Evolutionary conservation across 2,113 vertebrate genomes (phyloP).

Genomic region (Eretmochelys imbricata): DNA sequence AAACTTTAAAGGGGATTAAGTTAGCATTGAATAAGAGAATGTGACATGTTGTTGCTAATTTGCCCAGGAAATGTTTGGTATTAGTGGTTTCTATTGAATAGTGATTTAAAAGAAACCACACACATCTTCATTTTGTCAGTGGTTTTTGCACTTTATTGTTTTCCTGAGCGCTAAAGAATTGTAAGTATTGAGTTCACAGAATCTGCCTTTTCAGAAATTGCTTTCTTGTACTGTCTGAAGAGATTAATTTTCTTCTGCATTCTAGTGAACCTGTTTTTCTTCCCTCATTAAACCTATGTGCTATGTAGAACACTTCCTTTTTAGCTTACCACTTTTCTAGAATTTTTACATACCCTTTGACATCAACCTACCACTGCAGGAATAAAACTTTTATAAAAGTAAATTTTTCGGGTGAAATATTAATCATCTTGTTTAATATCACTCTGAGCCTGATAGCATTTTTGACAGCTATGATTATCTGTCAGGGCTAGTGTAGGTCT

Average conservation of each 20-base stretch:
- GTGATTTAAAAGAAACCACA: not conserved
- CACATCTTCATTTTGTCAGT: not conserved
- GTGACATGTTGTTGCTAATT: not conserved
- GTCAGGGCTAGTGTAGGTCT: not conserved
- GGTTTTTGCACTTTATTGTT: not conserved
- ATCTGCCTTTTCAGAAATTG: not conserved
- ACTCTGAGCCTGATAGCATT: not conserved
- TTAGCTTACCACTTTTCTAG: not conserved
- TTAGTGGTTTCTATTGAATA: not conserved
- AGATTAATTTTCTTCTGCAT: accelerated
- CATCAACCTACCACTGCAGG: not conserved
- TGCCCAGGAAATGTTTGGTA: not conserved
- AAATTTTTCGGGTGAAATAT: not conserved
- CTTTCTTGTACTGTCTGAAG: not conserved
- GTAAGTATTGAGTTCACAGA: not conserved
- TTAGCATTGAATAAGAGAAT: not conserved
- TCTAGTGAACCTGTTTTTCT: not conserved
- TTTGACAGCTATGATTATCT: not conserved
- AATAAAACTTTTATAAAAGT: not conserved
- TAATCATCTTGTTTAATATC: not conserved
- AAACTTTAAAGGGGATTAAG: constrained; percentile 5
- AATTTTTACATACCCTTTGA: not conserved
- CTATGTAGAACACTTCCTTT: not conserved
- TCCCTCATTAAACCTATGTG: not conserved
- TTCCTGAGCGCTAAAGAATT: not conserved